Evolutionary conservation across 2,888 invertebrate species (phyloP).

Genomic region (Rhamnusium bicolor): DNA sequence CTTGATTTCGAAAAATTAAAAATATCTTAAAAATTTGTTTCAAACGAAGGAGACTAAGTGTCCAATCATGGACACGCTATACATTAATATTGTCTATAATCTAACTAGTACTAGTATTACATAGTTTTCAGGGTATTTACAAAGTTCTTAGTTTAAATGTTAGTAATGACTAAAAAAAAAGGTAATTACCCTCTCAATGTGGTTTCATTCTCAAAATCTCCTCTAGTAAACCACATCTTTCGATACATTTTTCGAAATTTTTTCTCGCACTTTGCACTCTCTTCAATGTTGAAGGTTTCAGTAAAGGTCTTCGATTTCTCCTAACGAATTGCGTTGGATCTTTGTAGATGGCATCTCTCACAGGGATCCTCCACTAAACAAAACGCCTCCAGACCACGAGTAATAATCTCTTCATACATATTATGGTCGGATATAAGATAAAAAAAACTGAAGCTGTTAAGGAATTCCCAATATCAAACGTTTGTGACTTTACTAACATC

Average conservation of each 20-base stretch:
- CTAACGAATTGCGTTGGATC: slow-evolving; percentile 51
- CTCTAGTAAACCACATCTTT: slow-evolving; percentile 40
- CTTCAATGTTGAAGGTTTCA: slow-evolving; percentile 35
- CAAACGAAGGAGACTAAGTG: no score
- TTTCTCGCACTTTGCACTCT: slow-evolving; percentile 42
- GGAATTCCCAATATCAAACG: neutral
- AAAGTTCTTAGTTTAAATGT: no score
- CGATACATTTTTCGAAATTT: slow-evolving; percentile 46
- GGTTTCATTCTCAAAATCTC: slow-evolving; percentile 22
- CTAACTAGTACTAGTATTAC: no score
- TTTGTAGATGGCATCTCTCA: slow-evolving; percentile 43
- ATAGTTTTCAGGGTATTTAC: no score
- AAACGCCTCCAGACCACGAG: slow-evolving; percentile 44
- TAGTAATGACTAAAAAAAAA: no score
- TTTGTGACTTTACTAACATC: neutral
- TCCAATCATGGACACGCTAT: no score
- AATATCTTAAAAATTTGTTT: no score
- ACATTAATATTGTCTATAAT: no score
- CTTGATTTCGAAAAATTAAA: no score
- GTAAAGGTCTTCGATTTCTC: slow-evolving; percentile 37
- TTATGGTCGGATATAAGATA: neutral
- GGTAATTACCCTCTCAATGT: slow-evolving; percentile 24
- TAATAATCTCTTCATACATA: slow-evolving; percentile 42
- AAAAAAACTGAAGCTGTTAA: neutral
- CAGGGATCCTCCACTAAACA: slow-evolving; percentile 31